These are phyloP conservation scores for Entomyzon cyanotis DNA, from an alignment of 2,113 vertebrate species.

Conservation along the genomic window DNA sequence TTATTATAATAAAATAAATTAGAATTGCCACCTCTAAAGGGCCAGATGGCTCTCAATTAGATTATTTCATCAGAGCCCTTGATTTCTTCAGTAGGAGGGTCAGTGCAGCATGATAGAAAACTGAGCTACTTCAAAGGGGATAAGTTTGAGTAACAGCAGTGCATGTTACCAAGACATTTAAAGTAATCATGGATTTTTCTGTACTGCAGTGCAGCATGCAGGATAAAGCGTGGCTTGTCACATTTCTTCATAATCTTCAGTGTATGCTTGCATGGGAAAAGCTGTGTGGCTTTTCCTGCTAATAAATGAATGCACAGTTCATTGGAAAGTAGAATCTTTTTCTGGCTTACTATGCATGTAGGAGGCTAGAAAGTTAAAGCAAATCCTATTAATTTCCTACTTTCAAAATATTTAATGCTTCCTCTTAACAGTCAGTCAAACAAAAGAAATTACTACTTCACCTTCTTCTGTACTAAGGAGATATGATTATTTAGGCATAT, in stretches of 20 bases:
- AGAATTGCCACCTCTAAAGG: not conserved
- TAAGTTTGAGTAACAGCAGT: not conserved
- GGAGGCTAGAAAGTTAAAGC: not conserved
- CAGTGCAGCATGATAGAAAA: not conserved
- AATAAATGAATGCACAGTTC: not conserved
- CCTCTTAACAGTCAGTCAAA: not conserved
- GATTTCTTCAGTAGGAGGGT: not conserved
- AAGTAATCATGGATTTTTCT: not conserved
- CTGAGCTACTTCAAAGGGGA: not conserved
- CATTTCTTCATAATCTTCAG: not conserved
- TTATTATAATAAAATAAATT: slow-evolving; percentile 24
- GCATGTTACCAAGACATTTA: not conserved
- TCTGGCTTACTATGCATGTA: not conserved
- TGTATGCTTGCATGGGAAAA: not conserved
- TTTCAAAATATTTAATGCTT: not conserved
- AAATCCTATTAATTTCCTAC: not conserved
- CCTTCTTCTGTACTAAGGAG: not conserved
- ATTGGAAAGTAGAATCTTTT: not conserved
- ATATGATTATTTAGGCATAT: not conserved
- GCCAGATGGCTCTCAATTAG: slow-evolving; percentile 16
- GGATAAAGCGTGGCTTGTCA: not conserved
- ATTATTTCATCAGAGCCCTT: not conserved
- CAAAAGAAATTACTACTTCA: not conserved
- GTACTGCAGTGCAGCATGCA: not conserved
- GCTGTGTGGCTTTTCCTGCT: not conserved